A percentile compares a stretch with the other conserved stretches of the same genome.
These are phyloP conservation scores for Pristionchus arcanus DNA, from an alignment of 2,888 invertebrate species.

Conservation along the genomic window DNA sequence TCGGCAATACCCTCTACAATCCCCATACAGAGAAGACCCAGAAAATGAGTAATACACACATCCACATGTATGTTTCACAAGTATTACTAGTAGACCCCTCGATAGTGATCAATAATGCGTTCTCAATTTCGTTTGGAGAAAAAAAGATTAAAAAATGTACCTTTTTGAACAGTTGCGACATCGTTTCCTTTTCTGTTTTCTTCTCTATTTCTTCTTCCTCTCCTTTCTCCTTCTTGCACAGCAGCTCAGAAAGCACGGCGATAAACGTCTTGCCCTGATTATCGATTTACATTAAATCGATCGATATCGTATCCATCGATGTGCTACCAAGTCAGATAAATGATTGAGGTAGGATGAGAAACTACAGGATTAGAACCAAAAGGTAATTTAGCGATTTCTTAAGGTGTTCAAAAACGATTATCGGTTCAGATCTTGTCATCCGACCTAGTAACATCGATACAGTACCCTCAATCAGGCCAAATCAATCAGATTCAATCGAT, in stretches of 20 bases:
- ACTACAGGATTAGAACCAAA: too few species aligned
- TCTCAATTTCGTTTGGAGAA: background rate
- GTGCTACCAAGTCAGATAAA: too few species aligned
- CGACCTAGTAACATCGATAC: too few species aligned
- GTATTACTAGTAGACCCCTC: background rate
- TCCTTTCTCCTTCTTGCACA: background rate
- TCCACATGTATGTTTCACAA: background rate
- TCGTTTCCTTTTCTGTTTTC: background rate
- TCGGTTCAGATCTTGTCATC: too few species aligned
- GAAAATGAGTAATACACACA: too few species aligned
- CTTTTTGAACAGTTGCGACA: slow-evolving; percentile 28
- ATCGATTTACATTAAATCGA: background rate
- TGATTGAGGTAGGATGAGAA: too few species aligned
- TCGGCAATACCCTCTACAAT: too few species aligned
- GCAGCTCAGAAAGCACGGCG: slow-evolving; percentile 6
- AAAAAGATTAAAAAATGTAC: background rate
- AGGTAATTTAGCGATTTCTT: too few species aligned
- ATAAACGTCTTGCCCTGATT: slow-evolving; percentile 15
- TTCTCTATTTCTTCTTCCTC: background rate
- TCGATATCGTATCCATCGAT: background rate
- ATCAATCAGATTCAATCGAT: background rate
- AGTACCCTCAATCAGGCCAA: too few species aligned
- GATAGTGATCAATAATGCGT: background rate
- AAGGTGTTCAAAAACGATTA: too few species aligned
- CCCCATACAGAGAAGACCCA: too few species aligned